phyloP scores from a whole-genome alignment of 2,797 vertebrate genomes.

The Chelonia mydas region DNA sequence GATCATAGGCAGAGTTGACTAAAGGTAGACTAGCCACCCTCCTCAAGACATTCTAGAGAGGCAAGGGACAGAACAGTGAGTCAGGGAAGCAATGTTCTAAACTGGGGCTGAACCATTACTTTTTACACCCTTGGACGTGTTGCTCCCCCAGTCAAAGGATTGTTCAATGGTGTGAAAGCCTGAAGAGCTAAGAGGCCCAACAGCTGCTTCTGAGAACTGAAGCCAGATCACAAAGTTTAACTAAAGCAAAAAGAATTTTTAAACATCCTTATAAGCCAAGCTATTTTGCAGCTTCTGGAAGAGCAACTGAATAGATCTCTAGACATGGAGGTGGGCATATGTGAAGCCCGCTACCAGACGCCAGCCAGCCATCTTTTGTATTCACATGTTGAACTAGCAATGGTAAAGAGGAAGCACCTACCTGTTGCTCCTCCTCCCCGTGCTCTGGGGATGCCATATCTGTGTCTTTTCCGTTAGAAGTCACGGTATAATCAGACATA shows the following conservation, averaged over 20 bases:
- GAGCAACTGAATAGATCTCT: too few relatives aligned
- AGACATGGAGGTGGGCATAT: too few relatives aligned
- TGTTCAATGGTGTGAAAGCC: accelerated
- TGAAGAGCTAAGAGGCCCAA: neutral
- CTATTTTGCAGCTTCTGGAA: too few relatives aligned
- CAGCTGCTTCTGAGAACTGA: neutral
- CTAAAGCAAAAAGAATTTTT: neutral
- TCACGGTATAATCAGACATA: neutral
- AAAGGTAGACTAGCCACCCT: neutral
- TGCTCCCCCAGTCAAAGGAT: neutral
- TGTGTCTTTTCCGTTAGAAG: neutral
- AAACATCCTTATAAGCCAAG: too few relatives aligned
- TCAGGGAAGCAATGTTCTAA: neutral
- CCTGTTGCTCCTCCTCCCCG: neutral
- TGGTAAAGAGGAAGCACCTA: neutral
- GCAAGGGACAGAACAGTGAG: neutral
- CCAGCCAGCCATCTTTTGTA: neutral
- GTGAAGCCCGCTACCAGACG: neutral
- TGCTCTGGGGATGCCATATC: accelerated
- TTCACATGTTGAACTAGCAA: neutral
- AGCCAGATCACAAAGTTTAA: neutral
- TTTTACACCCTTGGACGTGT: neutral
- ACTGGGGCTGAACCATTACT: accelerated
- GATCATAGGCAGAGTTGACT: neutral
- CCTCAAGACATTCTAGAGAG: neutral